A percentile compares a stretch with the other conserved stretches of the same genome.
These are phyloP conservation scores for Colletes gigas DNA, from an alignment of 1,140 invertebrate genomes.

Conservation along the genomic window DNA sequence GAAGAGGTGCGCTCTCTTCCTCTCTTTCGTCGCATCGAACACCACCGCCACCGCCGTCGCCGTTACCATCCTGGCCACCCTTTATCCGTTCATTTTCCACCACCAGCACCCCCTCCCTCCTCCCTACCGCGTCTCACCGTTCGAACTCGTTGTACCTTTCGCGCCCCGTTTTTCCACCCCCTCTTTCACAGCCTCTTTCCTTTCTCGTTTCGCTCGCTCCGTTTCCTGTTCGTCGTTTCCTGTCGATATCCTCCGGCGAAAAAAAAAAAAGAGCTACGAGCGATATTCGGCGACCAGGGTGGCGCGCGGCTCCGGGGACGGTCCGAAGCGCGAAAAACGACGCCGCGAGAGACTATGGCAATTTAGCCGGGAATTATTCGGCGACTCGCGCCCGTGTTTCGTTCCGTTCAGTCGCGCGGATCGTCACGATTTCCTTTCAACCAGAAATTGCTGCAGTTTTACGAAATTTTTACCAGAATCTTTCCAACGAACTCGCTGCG, in stretches of 20 bases:
- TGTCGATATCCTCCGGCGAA: conserved; percentile 56
- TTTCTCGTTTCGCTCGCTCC: conserved; percentile 43
- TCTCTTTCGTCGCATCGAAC: conserved; percentile 32
- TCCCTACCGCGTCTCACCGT: neutral
- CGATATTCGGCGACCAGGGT: conserved; percentile 34
- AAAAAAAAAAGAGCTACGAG: conserved; percentile 19
- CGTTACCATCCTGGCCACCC: neutral
- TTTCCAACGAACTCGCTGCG: too few relatives aligned
- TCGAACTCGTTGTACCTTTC: neutral
- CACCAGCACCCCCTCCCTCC: too few relatives aligned
- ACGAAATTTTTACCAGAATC: too few relatives aligned
- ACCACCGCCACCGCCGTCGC: neutral
- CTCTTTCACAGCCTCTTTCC: conserved; percentile 1
- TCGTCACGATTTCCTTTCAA: conserved; percentile 24
- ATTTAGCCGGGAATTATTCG: conserved; percentile 39
- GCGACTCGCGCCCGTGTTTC: conserved; percentile 5
- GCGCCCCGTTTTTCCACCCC: conserved; percentile 11
- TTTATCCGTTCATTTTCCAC: conserved; percentile 10
- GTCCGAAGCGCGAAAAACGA: conserved; percentile 31
- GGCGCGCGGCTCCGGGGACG: neutral
- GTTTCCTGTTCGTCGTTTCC: conserved; percentile 53
- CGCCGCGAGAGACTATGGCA: conserved; percentile 41
- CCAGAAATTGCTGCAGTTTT: too few relatives aligned
- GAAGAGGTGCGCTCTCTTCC: conserved; percentile 12
- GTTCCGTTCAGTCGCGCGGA: neutral